Percentiles rank a stretch among this genome's conserved stretches.
Conservation (phyloP, 2,113 vertebrate genomes). For the Oncorhynchus nerka region DNA sequence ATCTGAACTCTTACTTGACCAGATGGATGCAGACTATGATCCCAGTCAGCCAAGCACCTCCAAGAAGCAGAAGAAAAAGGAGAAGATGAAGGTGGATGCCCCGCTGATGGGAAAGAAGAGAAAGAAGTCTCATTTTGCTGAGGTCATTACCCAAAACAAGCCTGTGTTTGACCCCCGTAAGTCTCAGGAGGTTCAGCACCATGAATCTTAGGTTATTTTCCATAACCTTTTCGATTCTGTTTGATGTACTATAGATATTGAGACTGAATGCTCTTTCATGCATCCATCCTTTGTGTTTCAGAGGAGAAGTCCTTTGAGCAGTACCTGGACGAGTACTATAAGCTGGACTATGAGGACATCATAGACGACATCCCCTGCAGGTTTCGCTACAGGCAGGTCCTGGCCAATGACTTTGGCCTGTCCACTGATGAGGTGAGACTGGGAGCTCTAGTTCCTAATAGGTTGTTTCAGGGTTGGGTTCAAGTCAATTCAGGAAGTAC, state of each 20-base stretch:
- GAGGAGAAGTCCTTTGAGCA: slow-evolving; percentile 83
- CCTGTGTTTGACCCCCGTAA: slow-evolving; percentile 83
- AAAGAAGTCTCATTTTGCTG: slow-evolving; percentile 80
- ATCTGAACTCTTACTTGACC: slow-evolving; percentile 8
- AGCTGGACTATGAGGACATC: slow-evolving; percentile 86
- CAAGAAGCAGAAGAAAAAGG: slow-evolving; percentile 71
- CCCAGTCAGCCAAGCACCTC: slow-evolving; percentile 64
- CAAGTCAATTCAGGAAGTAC: no score
- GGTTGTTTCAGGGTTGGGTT: background rate
- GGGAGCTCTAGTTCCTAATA: background rate
- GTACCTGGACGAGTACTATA: slow-evolving; percentile 88
- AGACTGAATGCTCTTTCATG: background rate
- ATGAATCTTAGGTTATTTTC: background rate
- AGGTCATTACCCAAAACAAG: slow-evolving; percentile 72
- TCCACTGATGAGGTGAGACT: slow-evolving; percentile 79
- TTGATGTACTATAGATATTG: background rate
- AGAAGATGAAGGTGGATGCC: slow-evolving; percentile 61
- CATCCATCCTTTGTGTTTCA: slow-evolving; percentile 46
- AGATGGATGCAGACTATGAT: slow-evolving; percentile 92
- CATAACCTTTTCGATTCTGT: background rate
- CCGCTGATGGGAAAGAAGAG: slow-evolving; percentile 77
- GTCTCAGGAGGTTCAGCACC: slow-evolving; percentile 9
- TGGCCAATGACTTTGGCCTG: slow-evolving; percentile 87
- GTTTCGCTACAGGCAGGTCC: slow-evolving; percentile 84
- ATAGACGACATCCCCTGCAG: slow-evolving; percentile 86